These are phyloP conservation scores for Nylanderia fulva DNA, from an alignment of 1,140 invertebrate species.

Conservation along the genomic window DNA sequence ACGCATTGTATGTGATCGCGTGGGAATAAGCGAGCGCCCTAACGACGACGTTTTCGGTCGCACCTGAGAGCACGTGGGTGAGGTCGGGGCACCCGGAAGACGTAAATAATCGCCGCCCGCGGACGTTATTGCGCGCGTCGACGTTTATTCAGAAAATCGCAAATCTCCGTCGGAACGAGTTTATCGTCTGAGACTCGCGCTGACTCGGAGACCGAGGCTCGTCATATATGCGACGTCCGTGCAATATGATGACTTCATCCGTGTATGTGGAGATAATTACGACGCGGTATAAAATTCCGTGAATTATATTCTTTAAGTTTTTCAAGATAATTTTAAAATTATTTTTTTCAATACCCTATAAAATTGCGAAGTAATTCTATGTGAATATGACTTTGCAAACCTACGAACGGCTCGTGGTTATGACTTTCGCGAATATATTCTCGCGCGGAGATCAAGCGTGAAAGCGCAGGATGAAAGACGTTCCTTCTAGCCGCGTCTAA, in stretches of 20 bases:
- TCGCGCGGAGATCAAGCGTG: conserved; percentile 33
- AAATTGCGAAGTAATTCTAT: background rate
- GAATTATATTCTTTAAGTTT: background rate
- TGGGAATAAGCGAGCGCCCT: conserved; percentile 57
- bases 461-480: conserved; percentile 27
- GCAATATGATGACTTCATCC: background rate
- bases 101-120: conserved; percentile 62
- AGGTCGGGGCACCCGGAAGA: conserved; percentile 53
- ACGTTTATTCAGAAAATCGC: conserved; percentile 47
- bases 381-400: background rate
- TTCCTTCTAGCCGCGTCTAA: conserved; percentile 11
- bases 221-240: background rate
- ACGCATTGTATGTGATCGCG: conserved; percentile 50
- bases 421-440: background rate
- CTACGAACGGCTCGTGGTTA: background rate
- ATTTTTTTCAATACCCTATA: background rate
- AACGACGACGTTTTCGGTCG: conserved; percentile 26
- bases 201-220: background rate
- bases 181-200: background rate
- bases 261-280: background rate
- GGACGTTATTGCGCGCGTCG: conserved; percentile 53
- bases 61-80: conserved; percentile 54
- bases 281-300: no score
- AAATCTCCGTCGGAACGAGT: conserved; percentile 29
- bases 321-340: background rate